Conservation (phyloP, 2,113 vertebrate genomes). For the Hippolais icterina region DNA sequence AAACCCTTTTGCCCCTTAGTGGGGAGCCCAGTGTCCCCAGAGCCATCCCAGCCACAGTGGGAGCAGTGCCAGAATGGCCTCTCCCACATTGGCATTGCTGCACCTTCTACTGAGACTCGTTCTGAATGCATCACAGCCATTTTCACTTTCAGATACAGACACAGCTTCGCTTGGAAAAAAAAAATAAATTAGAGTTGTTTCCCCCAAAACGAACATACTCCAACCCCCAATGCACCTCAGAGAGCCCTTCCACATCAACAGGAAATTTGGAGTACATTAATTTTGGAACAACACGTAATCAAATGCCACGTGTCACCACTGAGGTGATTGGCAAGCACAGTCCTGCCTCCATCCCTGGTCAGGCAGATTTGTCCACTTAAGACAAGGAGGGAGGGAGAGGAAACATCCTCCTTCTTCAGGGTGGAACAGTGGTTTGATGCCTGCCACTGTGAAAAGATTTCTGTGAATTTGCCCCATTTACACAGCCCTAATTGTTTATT, state of each 20-base stretch:
- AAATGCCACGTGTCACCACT: rapidly evolving
- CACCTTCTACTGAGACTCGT: rapidly evolving
- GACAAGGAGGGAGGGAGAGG: not conserved
- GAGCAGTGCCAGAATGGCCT: not conserved
- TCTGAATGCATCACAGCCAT: rapidly evolving
- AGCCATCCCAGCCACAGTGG: not conserved
- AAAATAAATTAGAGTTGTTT: no score
- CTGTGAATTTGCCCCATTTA: not conserved
- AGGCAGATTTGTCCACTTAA: not conserved
- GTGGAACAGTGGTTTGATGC: not conserved
- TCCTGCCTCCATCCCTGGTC: not conserved
- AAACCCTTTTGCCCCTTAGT: rapidly evolving
- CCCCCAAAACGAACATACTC: rapidly evolving
- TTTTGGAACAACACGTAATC: rapidly evolving
- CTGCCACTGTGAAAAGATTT: not conserved
- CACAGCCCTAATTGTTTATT: not conserved
- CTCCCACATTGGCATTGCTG: rapidly evolving
- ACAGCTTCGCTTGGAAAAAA: not conserved
- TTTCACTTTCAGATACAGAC: not conserved
- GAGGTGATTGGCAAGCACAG: not conserved
- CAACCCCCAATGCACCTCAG: not conserved
- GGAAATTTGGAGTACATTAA: not conserved
- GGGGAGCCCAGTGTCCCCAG: not conserved
- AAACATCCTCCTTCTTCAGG: not conserved
- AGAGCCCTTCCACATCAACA: not conserved